phyloP scores from a whole-genome alignment of 37 sponge, comb jelly and placozoan species.

The Aphrocallistes beatrix region DNA sequence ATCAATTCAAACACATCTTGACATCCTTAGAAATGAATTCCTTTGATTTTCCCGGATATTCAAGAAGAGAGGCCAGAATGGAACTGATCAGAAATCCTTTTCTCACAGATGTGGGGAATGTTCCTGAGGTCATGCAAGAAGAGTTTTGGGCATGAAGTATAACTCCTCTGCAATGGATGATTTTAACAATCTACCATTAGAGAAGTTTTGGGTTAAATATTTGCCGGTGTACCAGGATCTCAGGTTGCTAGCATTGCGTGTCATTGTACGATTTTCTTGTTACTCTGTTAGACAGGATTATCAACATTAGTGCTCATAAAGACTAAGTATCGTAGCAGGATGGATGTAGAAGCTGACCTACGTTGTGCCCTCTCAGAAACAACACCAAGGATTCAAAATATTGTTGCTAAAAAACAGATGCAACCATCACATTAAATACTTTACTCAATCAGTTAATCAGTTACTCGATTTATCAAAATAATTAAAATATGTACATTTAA shows the following conservation, averaged over 20 bases:
- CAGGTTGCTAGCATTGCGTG: neutral
- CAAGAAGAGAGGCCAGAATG: neutral
- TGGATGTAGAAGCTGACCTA: neutral
- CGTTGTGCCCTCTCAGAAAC: slow-evolving; percentile 9
- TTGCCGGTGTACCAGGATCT: neutral
- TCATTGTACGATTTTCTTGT: neutral
- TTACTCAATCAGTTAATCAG: too few relatives aligned
- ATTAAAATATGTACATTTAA: too few relatives aligned
- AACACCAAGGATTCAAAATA: neutral
- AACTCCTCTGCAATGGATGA: neutral
- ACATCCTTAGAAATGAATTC: neutral
- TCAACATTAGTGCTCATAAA: neutral
- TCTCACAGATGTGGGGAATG: neutral
- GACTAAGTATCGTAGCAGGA: neutral
- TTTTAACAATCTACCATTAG: neutral
- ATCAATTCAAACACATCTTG: neutral
- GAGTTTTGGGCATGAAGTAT: neutral
- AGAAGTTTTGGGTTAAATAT: neutral
- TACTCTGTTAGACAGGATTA: neutral
- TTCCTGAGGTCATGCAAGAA: neutral
- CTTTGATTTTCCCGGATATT: neutral
- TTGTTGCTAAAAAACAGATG: neutral
- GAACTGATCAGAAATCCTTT: neutral
- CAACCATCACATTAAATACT: slow-evolving; percentile 5
- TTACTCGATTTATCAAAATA: too few relatives aligned